These are phyloP conservation scores for Hepsetus odoe DNA, from an alignment of 2,113 vertebrate species.

Conservation along the genomic window DNA sequence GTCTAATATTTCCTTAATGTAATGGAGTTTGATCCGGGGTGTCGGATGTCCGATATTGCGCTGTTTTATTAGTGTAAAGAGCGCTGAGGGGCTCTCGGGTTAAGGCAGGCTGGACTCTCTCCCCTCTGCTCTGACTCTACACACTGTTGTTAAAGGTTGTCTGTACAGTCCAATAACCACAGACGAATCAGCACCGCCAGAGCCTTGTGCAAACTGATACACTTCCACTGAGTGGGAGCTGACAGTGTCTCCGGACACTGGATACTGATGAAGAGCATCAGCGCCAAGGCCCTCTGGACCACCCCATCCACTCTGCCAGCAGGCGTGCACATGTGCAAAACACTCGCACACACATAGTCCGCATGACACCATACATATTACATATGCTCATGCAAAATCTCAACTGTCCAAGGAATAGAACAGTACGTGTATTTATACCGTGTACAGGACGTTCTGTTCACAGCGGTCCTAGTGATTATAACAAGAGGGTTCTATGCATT, in stretches of 20 bases:
- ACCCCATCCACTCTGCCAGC: conserved; percentile 34
- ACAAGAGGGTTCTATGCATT: too few species aligned
- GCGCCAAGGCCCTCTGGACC: conserved; percentile 47
- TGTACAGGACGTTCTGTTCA: too few species aligned
- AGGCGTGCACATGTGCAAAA: conserved; percentile 16
- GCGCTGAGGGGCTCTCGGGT: conserved; percentile 86
- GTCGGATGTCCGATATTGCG: conserved; percentile 84
- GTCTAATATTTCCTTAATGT: conserved; percentile 93
- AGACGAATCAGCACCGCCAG: conserved; percentile 56
- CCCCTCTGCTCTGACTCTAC: conserved; percentile 48
- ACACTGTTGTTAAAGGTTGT: conserved; percentile 61
- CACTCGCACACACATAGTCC: background rate
- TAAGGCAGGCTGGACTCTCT: conserved; percentile 75
- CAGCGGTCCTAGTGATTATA: too few species aligned
- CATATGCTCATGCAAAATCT: background rate
- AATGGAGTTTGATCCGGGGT: conserved; percentile 91
- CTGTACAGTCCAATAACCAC: conserved; percentile 69
- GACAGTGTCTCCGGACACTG: conserved; percentile 56
- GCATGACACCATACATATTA: background rate
- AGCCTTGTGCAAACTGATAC: conserved; percentile 61
- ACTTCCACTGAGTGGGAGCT: conserved; percentile 52
- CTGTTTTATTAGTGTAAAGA: conserved; percentile 91
- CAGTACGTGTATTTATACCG: background rate
- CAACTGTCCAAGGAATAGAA: background rate
- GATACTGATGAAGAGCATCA: conserved; percentile 55